Evolutionary conservation across 2,888 invertebrate species (phyloP).

Genomic region (Chironomus riparius): DNA sequence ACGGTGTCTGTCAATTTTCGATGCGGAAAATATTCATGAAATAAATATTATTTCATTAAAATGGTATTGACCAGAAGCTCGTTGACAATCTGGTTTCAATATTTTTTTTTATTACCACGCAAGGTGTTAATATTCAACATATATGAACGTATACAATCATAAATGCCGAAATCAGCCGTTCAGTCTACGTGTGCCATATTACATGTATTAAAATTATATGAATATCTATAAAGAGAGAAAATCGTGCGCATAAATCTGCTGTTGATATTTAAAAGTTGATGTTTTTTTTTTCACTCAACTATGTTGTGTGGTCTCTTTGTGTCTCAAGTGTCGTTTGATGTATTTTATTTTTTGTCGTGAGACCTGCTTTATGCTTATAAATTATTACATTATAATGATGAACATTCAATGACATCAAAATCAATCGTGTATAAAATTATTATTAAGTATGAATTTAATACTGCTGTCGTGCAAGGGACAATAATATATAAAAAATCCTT

Average conservation of each 20-base stretch:
- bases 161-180: neutral
- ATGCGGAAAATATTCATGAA: too few species aligned
- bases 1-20: neutral
- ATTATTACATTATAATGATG: neutral
- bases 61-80: neutral
- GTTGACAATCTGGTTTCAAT: slow-evolving; percentile 24
- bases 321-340: neutral
- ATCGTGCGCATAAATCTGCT: neutral
- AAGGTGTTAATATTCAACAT: slow-evolving; percentile 17
- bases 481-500: too few species aligned
- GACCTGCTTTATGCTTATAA: neutral
- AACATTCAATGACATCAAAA: slow-evolving; percentile 6
- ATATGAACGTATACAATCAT: neutral
- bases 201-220: neutral
- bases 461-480: too few species aligned
- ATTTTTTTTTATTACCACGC: neutral
- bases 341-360: neutral
- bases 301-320: neutral
- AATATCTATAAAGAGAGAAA: neutral
- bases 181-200: neutral
- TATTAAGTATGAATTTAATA: neutral
- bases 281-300: neutral
- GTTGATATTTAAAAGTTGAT: neutral
- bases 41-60: neutral
- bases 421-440: neutral